Base-by-base conservation (phyloP, 2,113 vertebrate species). In the Balaeniceps rex region DNA sequence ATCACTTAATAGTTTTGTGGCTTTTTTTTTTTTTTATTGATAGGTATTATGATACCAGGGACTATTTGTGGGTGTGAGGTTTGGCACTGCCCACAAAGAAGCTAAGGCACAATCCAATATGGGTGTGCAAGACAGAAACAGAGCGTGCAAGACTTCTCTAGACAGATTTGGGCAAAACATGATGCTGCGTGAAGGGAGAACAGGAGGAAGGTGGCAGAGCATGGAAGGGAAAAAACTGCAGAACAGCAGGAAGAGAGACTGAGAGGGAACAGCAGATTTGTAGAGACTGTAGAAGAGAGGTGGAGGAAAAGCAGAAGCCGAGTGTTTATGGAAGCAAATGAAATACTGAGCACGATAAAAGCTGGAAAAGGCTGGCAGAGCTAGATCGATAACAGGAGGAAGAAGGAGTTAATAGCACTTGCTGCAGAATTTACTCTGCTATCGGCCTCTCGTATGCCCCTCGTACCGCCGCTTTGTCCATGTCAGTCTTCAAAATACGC, bases 361-460 rank as follows among this genome's bases (percentile, higher is more conserved):
- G 63, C 22, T 1, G 4, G 44, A 3, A 3, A 36, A 46, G 22
- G 22, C 61, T 64, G n/a, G 61, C 24, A 51, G 66, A 77, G 69
- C 33, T 22, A 3, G 15, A 3, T 26, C 2, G 2, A 40, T 17
- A 14, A 17, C 14, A 4, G 64, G 70, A 60, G 46, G 44, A 61
- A 52, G 69, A n/a, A 90, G 63, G 87, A 63, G 51, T 18, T 33
- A 36, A 31, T 1, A 64, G 66, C 46, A 22, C 65, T 51, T 40
- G 70, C 65, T 54, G 81, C 82, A 70, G 61, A 31, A 28, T 26
- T 58, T 19, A 2, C 6, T 31, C n/a, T 54, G 61, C 68, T 17
- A 0, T 8, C 44, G 68, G 46, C 75, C 52, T n/a, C 51, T 61
- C 7, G 0, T 11, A 0, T 12, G 54, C 63, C 5, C 12, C 58